Percentiles rank a stretch among this genome's conserved stretches.
These are phyloP conservation scores for Quadroppia sp. DNA, from an alignment of 2,888 invertebrate genomes.

Conservation along the genomic window DNA sequence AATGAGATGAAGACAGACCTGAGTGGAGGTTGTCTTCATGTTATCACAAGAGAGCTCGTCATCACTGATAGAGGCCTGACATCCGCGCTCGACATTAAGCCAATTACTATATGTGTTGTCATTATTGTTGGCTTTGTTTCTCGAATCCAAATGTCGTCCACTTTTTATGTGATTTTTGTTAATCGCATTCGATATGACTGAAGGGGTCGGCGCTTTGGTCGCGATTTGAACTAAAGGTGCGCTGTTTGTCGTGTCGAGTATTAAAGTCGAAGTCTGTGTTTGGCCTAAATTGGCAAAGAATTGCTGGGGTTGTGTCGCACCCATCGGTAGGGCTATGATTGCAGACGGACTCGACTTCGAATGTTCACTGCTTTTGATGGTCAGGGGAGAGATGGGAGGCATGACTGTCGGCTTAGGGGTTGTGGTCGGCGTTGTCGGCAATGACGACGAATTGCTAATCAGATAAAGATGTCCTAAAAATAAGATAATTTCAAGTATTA, in stretches of 20 bases:
- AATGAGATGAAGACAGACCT: background rate
- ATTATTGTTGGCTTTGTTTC: background rate
- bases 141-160: background rate
- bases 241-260: constrained; percentile 21
- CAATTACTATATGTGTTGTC: background rate
- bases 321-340: constrained; percentile 13
- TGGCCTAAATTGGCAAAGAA: constrained; percentile 27
- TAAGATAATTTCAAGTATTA: background rate
- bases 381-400: constrained; percentile 5
- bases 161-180: background rate
- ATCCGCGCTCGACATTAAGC: constrained; percentile 26
- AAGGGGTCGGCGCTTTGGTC: background rate
- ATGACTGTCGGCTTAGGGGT: constrained; percentile 28
- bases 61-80: constrained; percentile 31
- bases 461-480: constrained; percentile 31
- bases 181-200: background rate
- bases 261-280: constrained; percentile 21
- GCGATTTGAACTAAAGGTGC: constrained; percentile 34
- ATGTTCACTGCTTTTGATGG: constrained; percentile 15
- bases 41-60: constrained; percentile 29
- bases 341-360: constrained; percentile 24
- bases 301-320: constrained; percentile 17
- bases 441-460: constrained; percentile 16
- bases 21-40: constrained; percentile 32
- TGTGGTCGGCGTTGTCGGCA: constrained; percentile 29